Evolutionary conservation across 2,113 vertebrate genomes (phyloP), one percentile per base, ranked within the genome.

Genomic region (Alethe castanea): DNA sequence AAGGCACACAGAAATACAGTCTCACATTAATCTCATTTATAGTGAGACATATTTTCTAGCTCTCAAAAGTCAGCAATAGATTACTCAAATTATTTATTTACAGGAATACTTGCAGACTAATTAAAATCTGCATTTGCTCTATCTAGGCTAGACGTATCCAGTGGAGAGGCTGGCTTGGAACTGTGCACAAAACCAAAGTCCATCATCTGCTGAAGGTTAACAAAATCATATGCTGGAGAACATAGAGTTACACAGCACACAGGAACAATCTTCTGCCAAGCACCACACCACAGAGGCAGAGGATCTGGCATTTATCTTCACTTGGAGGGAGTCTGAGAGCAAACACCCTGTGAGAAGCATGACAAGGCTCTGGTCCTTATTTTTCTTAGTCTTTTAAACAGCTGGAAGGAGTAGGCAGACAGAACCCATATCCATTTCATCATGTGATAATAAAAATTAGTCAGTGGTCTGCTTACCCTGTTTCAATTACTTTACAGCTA

Each of bases 111-210:
- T 36, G 38, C 16, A 64, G 35, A 67, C 31, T 44, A 53, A 69
- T 56, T 48, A 77, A 76, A 82, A 92, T 13, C 9, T 36, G 12
- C 42, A 40, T 54, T 59, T 70, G 20, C 28, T 47, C 8, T 44
- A 18, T 38, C 40, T 35, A 5, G 50, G 20, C 18, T n/a, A 38
- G 33, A 90, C 3, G 44, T 3, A 61, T 11, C 14, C 5, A 70
- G 8, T 7, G 18, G 11, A 11, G 10, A 25, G 14, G 45, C 9
- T 72, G 42, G 14, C 53, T 80, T 45, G 22, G 28, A 86, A 57
- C 12, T 9, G 9, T 8, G 28, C 12, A 26, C 14, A 31, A 65
- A 40, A 69, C 24, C 4, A n/a, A 0, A 1, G 13, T 31, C 45
- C 3, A 1, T 52, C 40, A 57, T 24, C 47, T 62, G 1, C 40